Conservation (phyloP, 2,888 invertebrate genomes). For the Carpatolechia fugitivella region DNA sequence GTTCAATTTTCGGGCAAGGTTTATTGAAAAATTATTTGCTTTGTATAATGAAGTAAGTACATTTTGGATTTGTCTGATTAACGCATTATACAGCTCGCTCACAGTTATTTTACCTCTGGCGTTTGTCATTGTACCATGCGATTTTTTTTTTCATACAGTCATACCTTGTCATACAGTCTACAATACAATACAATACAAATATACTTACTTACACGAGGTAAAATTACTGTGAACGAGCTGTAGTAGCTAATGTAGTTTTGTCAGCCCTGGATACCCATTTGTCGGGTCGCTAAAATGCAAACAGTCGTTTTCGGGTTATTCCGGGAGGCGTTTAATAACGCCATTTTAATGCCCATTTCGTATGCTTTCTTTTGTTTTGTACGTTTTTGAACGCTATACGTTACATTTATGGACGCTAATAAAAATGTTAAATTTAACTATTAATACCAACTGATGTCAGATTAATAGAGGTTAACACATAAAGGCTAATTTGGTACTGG, state of each 20-base stretch:
- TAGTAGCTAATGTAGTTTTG: not conserved
- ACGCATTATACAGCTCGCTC: too few relatives aligned
- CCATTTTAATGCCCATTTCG: constrained; percentile 61
- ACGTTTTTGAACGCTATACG: constrained; percentile 44
- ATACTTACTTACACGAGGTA: too few relatives aligned
- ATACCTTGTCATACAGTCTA: too few relatives aligned
- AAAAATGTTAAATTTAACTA: constrained; percentile 51
- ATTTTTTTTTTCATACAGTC: too few relatives aligned
- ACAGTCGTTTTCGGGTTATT: constrained; percentile 56
- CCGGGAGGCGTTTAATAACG: constrained; percentile 59
- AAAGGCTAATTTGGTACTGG: not conserved
- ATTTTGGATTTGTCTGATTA: too few relatives aligned
- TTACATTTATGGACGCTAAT: constrained; percentile 55
- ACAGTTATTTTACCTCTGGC: too few relatives aligned
- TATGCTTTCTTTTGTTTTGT: constrained; percentile 15
- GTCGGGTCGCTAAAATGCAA: constrained; percentile 41
- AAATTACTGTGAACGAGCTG: too few relatives aligned
- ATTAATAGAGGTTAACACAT: not conserved
- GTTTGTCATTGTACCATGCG: too few relatives aligned
- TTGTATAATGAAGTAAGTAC: too few relatives aligned
- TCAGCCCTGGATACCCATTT: constrained; percentile 20
- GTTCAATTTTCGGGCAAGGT: too few relatives aligned
- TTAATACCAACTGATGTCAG: constrained; percentile 4
- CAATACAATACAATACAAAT: too few relatives aligned
- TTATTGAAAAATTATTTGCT: too few relatives aligned